phyloP scores from a whole-genome alignment of 2,113 vertebrate genomes.

The Heptranchias perlo region DNA sequence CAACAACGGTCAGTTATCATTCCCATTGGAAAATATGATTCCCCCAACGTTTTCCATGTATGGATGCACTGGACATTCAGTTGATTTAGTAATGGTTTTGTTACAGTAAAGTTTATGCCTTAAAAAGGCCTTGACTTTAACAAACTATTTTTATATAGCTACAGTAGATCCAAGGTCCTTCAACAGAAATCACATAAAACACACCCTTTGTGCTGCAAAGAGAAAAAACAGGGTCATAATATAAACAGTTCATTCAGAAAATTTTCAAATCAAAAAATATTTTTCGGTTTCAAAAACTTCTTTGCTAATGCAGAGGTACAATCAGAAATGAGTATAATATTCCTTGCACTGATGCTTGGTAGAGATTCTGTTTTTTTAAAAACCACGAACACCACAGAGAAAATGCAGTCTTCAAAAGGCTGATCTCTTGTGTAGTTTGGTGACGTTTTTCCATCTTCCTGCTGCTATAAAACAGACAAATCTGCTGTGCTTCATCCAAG shows the following conservation, averaged over 20 bases:
- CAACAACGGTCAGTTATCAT: not conserved
- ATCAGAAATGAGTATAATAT: not conserved
- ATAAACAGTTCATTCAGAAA: not conserved
- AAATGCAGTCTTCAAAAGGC: not conserved
- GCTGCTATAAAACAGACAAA: not conserved
- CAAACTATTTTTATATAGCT: not conserved
- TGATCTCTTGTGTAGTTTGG: not conserved
- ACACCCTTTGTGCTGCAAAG: too few species aligned
- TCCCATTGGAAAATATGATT: not conserved
- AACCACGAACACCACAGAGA: not conserved
- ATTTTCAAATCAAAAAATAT: not conserved
- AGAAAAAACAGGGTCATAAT: too few species aligned
- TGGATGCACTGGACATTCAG: not conserved
- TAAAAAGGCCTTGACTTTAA: not conserved
- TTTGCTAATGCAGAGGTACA: not conserved
- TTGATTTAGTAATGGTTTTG: not conserved
- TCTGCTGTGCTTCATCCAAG: not conserved
- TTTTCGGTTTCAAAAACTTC: not conserved
- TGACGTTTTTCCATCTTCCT: not conserved
- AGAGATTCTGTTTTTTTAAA: not conserved
- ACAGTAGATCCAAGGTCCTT: not conserved
- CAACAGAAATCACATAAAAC: not conserved
- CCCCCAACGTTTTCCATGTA: not conserved
- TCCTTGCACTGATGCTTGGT: not conserved
- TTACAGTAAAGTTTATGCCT: not conserved